Evolutionary conservation across 1,140 invertebrate genomes (phyloP).

Genomic region (Agrilus planipennis): DNA sequence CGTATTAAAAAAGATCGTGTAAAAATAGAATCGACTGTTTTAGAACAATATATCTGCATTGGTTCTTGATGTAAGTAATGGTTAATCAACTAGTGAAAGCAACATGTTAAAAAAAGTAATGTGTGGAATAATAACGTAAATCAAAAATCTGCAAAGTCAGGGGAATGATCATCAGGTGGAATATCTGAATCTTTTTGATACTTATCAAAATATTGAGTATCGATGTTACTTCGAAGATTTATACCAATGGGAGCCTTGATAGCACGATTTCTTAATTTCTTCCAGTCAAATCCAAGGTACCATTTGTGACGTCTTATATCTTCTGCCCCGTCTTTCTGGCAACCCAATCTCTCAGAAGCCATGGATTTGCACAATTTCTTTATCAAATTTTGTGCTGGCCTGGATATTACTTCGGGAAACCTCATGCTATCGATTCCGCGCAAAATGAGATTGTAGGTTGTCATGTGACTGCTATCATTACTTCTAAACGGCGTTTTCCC

Average conservation of each 20-base stretch:
- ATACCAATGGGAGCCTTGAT: slow-evolving; percentile 19
- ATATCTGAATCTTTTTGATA: slow-evolving; percentile 22
- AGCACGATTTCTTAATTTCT: slow-evolving; percentile 16
- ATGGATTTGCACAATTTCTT: slow-evolving; percentile 78
- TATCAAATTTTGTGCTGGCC: slow-evolving; percentile 71
- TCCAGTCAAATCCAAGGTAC: slow-evolving; percentile 31
- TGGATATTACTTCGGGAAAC: slow-evolving; percentile 68
- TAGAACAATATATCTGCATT: too few relatives aligned
- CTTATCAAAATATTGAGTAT: slow-evolving; percentile 24
- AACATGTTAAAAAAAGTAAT: too few relatives aligned
- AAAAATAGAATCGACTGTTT: too few relatives aligned
- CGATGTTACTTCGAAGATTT: slow-evolving; percentile 17
- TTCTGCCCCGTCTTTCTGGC: slow-evolving; percentile 77
- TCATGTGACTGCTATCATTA: slow-evolving; percentile 77
- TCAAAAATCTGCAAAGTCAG: not conserved
- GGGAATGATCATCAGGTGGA: slow-evolving; percentile 19
- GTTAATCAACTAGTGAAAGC: too few relatives aligned
- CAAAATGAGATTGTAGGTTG: slow-evolving; percentile 91
- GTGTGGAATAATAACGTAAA: too few relatives aligned
- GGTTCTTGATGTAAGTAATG: too few relatives aligned
- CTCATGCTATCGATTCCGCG: slow-evolving; percentile 82
- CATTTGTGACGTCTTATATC: slow-evolving; percentile 91
- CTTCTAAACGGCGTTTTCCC: slow-evolving; percentile 92
- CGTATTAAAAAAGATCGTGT: too few relatives aligned
- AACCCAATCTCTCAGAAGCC: slow-evolving; percentile 86